Evolutionary conservation across 1,140 invertebrate species (phyloP).

Genomic region (Popillia japonica): DNA sequence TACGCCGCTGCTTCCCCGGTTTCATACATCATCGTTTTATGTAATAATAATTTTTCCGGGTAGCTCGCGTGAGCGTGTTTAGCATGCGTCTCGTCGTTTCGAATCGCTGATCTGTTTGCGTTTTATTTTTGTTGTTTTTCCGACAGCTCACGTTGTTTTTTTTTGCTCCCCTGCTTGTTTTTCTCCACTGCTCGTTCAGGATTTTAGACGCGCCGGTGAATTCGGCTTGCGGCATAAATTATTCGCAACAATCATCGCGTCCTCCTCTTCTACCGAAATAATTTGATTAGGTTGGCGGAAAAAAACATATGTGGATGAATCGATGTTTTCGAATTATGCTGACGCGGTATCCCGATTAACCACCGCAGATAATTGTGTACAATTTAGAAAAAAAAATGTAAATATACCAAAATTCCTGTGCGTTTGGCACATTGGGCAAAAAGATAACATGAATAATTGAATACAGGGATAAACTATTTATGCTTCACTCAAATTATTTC

Average conservation of each 20-base stretch:
- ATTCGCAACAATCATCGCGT: not conserved
- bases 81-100: not conserved
- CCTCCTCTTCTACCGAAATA: not conserved
- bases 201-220: not conserved
- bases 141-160: not conserved
- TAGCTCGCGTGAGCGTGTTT: not conserved
- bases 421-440: too few species aligned
- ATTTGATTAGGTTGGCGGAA: not conserved
- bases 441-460: too few species aligned
- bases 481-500: too few species aligned
- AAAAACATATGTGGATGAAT: too few species aligned
- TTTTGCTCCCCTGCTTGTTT: not conserved
- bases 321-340: too few species aligned
- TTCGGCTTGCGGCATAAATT: not conserved
- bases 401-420: too few species aligned
- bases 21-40: not conserved
- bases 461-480: too few species aligned
- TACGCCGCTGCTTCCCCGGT: not conserved
- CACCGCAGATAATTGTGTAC: too few species aligned
- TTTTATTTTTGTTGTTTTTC: not conserved
- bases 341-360: too few species aligned
- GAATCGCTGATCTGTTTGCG: conserved; percentile 4
- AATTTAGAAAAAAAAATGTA: too few species aligned
- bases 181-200: not conserved
- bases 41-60: not conserved